Percentiles rank a stretch among this genome's conserved stretches.
Conservation (phyloP, 2,888 invertebrate species). For the Sarcophaga carnaria region DNA sequence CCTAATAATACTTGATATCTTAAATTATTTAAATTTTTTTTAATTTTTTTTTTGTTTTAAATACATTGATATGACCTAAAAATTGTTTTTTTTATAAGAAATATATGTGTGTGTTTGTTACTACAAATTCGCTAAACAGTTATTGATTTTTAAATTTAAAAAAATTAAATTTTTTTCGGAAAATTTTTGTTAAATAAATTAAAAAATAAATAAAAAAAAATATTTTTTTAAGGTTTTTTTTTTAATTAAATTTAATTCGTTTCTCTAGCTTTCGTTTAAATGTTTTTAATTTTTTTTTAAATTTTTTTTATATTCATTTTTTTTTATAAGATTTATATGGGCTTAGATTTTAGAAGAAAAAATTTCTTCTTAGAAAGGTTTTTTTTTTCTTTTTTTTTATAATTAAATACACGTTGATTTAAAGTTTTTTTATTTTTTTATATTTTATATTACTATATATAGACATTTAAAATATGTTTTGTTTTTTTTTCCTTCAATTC, state of each 20-base stretch:
- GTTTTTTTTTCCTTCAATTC: conserved; percentile 30
- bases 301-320: conserved; percentile 49
- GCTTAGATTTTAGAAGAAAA: conserved; percentile 37
- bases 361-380: conserved; percentile 21
- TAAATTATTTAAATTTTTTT: neutral
- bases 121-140: conserved; percentile 74
- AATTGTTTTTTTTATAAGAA: conserved; percentile 19
- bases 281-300: conserved; percentile 48
- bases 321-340: neutral
- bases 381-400: conserved; percentile 60
- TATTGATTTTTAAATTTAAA: conserved; percentile 32
- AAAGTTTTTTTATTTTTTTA: conserved; percentile 55
- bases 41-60: conserved; percentile 10
- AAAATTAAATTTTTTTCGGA: neutral
- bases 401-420: conserved; percentile 58
- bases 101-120: conserved; percentile 36
- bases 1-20: conserved; percentile 57
- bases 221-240: neutral
- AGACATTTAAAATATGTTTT: conserved; percentile 70
- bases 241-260: conserved; percentile 69
- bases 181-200: conserved; percentile 46
- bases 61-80: conserved; percentile 65
- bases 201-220: conserved; percentile 44
- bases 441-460: conserved; percentile 66
- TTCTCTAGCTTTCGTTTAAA: conserved; percentile 67